Evolutionary conservation across 2,797 vertebrate genomes (phyloP).

Genomic region (Myripristis murdjan): DNA sequence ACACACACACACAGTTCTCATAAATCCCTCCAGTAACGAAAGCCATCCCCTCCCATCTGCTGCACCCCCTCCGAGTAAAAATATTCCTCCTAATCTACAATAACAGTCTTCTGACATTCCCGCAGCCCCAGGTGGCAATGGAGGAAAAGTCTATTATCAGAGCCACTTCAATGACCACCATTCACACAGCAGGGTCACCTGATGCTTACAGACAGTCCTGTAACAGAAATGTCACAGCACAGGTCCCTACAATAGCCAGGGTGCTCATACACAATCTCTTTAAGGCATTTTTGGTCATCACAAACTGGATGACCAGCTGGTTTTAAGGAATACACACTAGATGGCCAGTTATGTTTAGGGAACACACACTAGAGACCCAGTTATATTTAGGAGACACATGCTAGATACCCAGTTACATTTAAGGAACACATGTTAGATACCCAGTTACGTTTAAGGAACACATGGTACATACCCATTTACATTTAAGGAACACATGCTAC

Average conservation of each 20-base stretch:
- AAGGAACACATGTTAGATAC: no score
- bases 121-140: constrained; percentile 15
- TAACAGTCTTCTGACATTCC: constrained; percentile 68
- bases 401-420: no score
- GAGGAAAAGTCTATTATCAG: constrained; percentile 55
- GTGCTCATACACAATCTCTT: constrained; percentile 24
- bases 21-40: constrained; percentile 50
- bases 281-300: background rate
- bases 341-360: no score
- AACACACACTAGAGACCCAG: no score
- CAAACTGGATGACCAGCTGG: background rate
- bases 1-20: constrained; percentile 55
- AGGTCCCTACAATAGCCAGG: constrained; percentile 19
- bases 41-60: constrained; percentile 67
- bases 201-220: constrained; percentile 10
- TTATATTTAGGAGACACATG: no score
- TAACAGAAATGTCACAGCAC: constrained; percentile 33
- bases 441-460: no score
- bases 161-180: constrained; percentile 24
- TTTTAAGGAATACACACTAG: background rate
- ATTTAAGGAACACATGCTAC: no score
- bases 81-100: constrained; percentile 70
- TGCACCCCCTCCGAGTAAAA: constrained; percentile 62
- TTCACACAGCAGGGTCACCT: constrained; percentile 53
- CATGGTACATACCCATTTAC: no score